Evolutionary conservation across 2,888 invertebrate genomes (phyloP).

Genomic region (Cephus rjabovi): DNA sequence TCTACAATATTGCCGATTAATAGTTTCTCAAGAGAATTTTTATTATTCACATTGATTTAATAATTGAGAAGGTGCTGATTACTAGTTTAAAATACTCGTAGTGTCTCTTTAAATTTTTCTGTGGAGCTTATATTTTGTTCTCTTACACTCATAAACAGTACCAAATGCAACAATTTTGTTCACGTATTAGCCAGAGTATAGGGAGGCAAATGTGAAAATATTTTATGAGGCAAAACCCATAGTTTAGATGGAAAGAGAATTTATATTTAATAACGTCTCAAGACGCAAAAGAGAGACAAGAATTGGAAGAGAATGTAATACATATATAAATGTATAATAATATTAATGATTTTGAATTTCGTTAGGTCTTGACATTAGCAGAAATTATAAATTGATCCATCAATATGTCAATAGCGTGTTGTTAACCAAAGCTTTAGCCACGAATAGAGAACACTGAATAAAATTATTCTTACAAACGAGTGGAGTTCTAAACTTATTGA

Average conservation of each 20-base stretch:
- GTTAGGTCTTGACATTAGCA: conserved; percentile 23
- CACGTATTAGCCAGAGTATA: neutral
- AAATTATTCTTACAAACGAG: conserved; percentile 42
- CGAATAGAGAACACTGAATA: conserved; percentile 24
- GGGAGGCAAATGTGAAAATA: conserved; percentile 2
- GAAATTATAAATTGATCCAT: conserved; percentile 28
- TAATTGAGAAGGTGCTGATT: neutral
- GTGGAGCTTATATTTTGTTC: neutral
- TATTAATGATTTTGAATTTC: conserved; percentile 8
- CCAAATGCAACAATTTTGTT: neutral
- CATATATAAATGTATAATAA: conserved; percentile 13
- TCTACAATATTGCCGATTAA: neutral
- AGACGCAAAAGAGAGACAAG: conserved; percentile 1
- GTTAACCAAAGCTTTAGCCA: conserved; percentile 43
- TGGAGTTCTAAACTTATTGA: conserved; percentile 21
- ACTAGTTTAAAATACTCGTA: neutral
- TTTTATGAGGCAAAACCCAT: conserved; percentile 21
- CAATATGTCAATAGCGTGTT: conserved; percentile 36
- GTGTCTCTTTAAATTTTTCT: neutral
- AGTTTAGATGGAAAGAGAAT: conserved; percentile 13
- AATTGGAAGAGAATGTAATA: conserved; percentile 14
- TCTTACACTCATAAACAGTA: neutral
- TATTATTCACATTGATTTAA: neutral
- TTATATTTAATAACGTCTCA: conserved; percentile 29
- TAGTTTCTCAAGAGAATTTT: neutral